These are phyloP conservation scores for Zaprionus taronus DNA, from an alignment of 1,140 invertebrate genomes.

Conservation along the genomic window DNA sequence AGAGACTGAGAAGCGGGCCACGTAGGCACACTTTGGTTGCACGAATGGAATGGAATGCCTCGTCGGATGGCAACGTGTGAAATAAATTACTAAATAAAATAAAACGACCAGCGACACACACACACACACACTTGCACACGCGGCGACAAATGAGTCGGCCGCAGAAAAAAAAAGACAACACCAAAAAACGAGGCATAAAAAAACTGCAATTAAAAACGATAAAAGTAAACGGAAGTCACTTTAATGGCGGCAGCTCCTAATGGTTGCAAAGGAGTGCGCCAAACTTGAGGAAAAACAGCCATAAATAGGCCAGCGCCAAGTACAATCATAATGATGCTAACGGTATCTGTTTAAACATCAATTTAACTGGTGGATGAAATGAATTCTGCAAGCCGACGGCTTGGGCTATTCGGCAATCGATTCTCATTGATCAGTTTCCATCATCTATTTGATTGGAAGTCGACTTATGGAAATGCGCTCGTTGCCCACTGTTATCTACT, in stretches of 20 bases:
- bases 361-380: not conserved
- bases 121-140: slow-evolving; percentile 33
- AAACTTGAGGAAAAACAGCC: not conserved
- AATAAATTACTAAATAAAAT: slow-evolving; percentile 83
- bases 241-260: slow-evolving; percentile 71
- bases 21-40: slow-evolving; percentile 30
- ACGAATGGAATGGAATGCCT: slow-evolving; percentile 3
- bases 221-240: slow-evolving; percentile 73
- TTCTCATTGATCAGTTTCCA: not conserved
- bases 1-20: not conserved
- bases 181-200: slow-evolving; percentile 48
- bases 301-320: not conserved
- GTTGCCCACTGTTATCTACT: slow-evolving; percentile 60
- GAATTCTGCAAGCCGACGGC: too few relatives aligned
- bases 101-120: slow-evolving; percentile 62
- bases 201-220: slow-evolving; percentile 78
- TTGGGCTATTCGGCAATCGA: not conserved
- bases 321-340: too few relatives aligned
- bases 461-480: slow-evolving; percentile 64
- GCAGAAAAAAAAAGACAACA: slow-evolving; percentile 45
- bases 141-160: slow-evolving; percentile 71
- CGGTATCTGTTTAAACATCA: not conserved
- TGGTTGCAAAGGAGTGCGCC: slow-evolving; percentile 29
- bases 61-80: slow-evolving; percentile 60
- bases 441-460: not conserved